Conservation (phyloP, 2,113 vertebrate species). For the Sula dactylatra region DNA sequence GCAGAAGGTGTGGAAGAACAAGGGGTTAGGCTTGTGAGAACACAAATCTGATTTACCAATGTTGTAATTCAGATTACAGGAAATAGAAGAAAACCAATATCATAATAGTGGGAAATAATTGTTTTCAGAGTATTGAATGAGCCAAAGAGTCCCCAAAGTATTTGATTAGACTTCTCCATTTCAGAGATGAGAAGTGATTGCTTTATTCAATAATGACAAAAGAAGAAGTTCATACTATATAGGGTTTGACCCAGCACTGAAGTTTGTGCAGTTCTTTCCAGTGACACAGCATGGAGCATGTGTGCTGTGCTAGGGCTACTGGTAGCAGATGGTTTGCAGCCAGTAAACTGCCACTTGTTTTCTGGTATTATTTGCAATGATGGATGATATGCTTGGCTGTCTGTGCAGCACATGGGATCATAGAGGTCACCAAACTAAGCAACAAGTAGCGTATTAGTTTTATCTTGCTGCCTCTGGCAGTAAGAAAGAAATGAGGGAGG, state of each 20-base stretch:
- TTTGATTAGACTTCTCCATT: neutral
- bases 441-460: neutral
- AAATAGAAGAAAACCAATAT: neutral
- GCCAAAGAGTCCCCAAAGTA: neutral
- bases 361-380: neutral
- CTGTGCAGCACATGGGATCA: neutral
- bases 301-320: neutral
- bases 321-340: neutral
- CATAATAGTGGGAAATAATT: neutral
- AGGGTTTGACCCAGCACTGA: neutral
- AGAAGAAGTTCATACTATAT: neutral
- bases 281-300: neutral
- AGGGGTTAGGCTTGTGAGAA: neutral
- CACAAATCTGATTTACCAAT: neutral
- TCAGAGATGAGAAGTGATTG: neutral
- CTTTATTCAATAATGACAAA: neutral
- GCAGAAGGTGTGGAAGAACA: neutral
- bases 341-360: neutral
- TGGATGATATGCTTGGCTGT: neutral
- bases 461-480: neutral
- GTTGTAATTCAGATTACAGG: neutral
- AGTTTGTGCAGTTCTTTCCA: neutral
- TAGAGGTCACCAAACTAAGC: conserved; percentile 1
- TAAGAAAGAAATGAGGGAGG: neutral
- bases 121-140: neutral